Percentiles rank a stretch among this genome's conserved stretches.
These are phyloP conservation scores for Chelon auratus DNA, from an alignment of 2,797 vertebrate genomes.

Conservation along the genomic window DNA sequence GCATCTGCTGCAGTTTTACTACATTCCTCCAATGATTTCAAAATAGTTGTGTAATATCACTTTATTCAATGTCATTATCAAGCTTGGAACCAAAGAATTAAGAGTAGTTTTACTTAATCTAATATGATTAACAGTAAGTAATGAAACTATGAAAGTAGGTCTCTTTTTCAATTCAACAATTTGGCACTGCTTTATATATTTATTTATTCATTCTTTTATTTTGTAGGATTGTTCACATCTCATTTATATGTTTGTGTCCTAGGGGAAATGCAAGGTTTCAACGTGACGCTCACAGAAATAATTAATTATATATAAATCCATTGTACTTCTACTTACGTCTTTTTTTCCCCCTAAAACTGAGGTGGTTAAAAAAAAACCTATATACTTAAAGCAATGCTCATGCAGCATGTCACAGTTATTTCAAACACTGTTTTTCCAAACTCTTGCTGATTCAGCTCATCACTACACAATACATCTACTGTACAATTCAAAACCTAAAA, in stretches of 20 bases:
- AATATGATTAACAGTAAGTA: slow-evolving; percentile 9
- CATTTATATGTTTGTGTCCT: background rate
- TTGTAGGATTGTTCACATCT: slow-evolving; percentile 1
- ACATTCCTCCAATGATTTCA: slow-evolving; percentile 8
- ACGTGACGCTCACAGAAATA: background rate
- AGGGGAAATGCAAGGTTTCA: background rate
- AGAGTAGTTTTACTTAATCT: slow-evolving; percentile 11
- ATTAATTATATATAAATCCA: slow-evolving; percentile 10
- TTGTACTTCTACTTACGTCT: background rate
- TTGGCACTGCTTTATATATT: background rate
- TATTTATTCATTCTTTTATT: background rate
- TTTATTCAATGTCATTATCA: slow-evolving; percentile 19
- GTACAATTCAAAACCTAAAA: slow-evolving; percentile 17
- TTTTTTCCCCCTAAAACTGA: background rate
- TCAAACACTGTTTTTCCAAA: slow-evolving; percentile 5
- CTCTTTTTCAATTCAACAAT: slow-evolving; percentile 6
- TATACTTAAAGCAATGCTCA: background rate
- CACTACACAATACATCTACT: slow-evolving; percentile 12
- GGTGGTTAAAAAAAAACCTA: too few species aligned
- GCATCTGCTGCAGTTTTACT: slow-evolving; percentile 19
- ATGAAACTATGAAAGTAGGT: slow-evolving; percentile 9
- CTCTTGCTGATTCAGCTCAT: slow-evolving; percentile 19
- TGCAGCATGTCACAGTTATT: background rate
- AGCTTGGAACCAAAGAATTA: slow-evolving; percentile 14
- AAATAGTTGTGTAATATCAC: slow-evolving; percentile 10